Conservation (phyloP, 2,888 invertebrate species). For the Luffia ferchaultella region DNA sequence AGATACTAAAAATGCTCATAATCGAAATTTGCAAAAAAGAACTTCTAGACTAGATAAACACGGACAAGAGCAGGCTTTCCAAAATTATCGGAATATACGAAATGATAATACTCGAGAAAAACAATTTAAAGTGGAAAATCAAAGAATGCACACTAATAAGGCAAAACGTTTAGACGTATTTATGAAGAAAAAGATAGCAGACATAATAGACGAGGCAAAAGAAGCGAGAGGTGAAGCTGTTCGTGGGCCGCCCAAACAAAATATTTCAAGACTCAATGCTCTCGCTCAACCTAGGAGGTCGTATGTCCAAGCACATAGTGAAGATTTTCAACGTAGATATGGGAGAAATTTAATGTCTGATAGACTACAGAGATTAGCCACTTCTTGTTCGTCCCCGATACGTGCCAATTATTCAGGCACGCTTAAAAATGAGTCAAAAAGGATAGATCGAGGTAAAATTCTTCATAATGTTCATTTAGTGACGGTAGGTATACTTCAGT, state of each 20-base stretch:
- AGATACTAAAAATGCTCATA: not conserved
- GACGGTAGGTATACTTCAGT: too few relatives aligned
- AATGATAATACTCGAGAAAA: too few relatives aligned
- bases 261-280: constrained; percentile 31
- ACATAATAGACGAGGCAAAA: constrained; percentile 47
- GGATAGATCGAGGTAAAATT: not conserved
- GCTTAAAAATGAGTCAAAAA: not conserved
- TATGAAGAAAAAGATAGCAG: constrained; percentile 23
- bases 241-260: constrained; percentile 36
- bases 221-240: constrained; percentile 57
- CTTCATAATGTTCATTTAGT: not conserved
- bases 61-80: constrained; percentile 12
- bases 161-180: not conserved
- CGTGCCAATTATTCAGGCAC: not conserved
- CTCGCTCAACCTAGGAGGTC: constrained; percentile 47
- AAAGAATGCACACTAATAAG: too few relatives aligned
- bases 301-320: constrained; percentile 39
- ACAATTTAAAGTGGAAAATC: too few relatives aligned
- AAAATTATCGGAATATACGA: too few relatives aligned
- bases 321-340: constrained; percentile 33
- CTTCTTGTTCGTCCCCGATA: constrained; percentile 9
- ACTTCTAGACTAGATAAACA: constrained; percentile 25
- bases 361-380: constrained; percentile 27
- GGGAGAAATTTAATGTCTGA: constrained; percentile 29
- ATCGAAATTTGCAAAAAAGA: constrained; percentile 19